Evolutionary conservation across 2,797 vertebrate species (phyloP), one percentile per base, ranked within the genome.

Genomic region (Gymnocypris eckloni): DNA sequence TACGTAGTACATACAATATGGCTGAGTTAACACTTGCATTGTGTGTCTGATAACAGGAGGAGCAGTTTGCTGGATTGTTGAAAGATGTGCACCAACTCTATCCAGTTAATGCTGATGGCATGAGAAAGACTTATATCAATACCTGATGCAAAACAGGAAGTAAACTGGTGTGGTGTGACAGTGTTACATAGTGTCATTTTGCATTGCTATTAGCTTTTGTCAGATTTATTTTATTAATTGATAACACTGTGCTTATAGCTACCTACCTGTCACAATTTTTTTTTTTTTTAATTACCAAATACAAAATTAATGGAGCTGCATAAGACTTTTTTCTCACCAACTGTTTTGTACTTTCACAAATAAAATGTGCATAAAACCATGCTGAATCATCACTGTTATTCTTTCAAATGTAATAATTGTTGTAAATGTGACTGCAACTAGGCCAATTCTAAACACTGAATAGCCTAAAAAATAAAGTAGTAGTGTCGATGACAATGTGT

Each of bases 11-110:
- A 12, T 73, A 54, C 28, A 37, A 1, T 41, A 54, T 0, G 25
- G 39, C 18, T 22, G 56, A 66, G 16, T 54, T 59, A 70, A 79
- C 33, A 37, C 39, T 67, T 75, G 22, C 82, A 41, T 81, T 83
- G 45, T 85, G 75, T 89, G 25, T 79, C 13, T 90, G n/a, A 80
- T 89, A 20, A 61, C 89, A 96, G 95, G 95, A 96, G 90, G 95
- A 95, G 87, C 95, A 95, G 93, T 93, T 96, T 91, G 95, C 94
- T 16, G 91, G 87, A 20, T 89, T 96, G 85, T 20, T 94, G 82
- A 93, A 87, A 67, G 91, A 95, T 48, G 87, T 94, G 78, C 89
- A 93, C 3, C 89, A 93, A 79, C 89, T 93, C 70, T 92, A 18
- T 2, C 90, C 92, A 67, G 75, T 71, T 28, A 79, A 81, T 79